A percentile compares a stretch with the other conserved stretches of the same genome.
These are phyloP conservation scores for Drosophila orena DNA, from an alignment of 1,140 invertebrate genomes.

Conservation along the genomic window DNA sequence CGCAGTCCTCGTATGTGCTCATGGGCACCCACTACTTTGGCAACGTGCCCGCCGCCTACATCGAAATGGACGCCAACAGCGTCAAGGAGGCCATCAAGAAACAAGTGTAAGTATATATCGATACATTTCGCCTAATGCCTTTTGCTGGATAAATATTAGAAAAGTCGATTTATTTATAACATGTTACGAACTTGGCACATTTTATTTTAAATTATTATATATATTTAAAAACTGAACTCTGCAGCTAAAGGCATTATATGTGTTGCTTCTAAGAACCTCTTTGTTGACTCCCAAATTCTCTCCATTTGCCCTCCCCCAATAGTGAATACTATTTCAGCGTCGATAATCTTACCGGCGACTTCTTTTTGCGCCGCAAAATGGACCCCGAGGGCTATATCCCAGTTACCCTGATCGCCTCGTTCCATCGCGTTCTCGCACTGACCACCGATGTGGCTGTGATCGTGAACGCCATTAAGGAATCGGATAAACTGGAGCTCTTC, in stretches of 20 bases:
- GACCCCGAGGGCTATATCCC: conserved; percentile 96
- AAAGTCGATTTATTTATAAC: too few relatives aligned
- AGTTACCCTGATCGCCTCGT: conserved; percentile 96
- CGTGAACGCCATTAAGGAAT: conserved; percentile 92
- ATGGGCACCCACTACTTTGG: conserved; percentile 87
- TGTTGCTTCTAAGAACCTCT: not conserved
- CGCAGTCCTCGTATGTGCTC: conserved; percentile 86
- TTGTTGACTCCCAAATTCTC: not conserved
- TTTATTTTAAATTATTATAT: too few relatives aligned
- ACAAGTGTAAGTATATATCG: conserved; percentile 90
- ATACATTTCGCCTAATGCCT: conserved; percentile 10
- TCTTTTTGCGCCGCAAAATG: conserved; percentile 99
- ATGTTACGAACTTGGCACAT: too few relatives aligned
- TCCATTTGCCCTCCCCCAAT: conserved; percentile 13
- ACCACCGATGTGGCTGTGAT: conserved; percentile 94
- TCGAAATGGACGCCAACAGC: conserved; percentile 86
- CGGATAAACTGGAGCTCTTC: conserved; percentile 92
- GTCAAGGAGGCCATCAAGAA: conserved; percentile 93
- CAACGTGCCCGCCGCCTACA: conserved; percentile 85
- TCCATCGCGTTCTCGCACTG: conserved; percentile 95
- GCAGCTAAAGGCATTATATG: conserved; percentile 24
- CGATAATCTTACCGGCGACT: conserved; percentile 97
- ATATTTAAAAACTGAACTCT: not conserved
- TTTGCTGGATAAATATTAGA: conserved; percentile 6
- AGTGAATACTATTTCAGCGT: conserved; percentile 99